A percentile compares a stretch with the other conserved stretches of the same genome.
Evolutionary conservation across 2,888 invertebrate genomes (phyloP).

Genomic region (Lydus trimaculatus): DNA sequence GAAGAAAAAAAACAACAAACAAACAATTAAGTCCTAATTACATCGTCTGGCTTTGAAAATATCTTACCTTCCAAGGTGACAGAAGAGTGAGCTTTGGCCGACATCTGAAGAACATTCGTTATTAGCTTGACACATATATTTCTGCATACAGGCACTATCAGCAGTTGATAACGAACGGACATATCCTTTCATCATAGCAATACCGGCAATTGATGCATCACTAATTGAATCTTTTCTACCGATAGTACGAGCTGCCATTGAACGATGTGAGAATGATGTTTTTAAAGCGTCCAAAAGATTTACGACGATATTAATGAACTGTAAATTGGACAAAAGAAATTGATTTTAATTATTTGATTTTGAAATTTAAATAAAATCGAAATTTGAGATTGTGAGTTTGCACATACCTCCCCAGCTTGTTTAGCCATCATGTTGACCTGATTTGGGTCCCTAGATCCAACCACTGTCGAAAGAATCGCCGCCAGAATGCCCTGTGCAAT

Average conservation of each 20-base stretch:
- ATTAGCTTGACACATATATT: constrained; percentile 90
- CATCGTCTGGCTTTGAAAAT: neutral
- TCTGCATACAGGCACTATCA: constrained; percentile 85
- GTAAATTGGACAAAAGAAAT: constrained; percentile 43
- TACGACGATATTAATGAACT: constrained; percentile 93
- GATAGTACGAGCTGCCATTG: constrained; percentile 81
- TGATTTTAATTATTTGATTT: neutral
- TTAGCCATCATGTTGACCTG: constrained; percentile 94
- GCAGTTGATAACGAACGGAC: constrained; percentile 79
- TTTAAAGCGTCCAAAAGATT: constrained; percentile 90
- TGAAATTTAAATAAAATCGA: neutral
- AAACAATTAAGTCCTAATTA: constrained; percentile 10
- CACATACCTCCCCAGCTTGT: constrained; percentile 93
- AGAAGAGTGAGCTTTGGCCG: constrained; percentile 85
- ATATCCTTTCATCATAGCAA: constrained; percentile 89
- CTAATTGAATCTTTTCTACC: constrained; percentile 90
- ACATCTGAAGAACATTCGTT: constrained; percentile 84
- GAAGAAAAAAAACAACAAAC: too few relatives aligned
- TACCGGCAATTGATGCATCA: constrained; percentile 87
- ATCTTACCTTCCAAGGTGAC: constrained; percentile 88
- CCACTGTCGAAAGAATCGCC: constrained; percentile 88
- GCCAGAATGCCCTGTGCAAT: constrained; percentile 89
- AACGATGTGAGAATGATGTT: constrained; percentile 92
- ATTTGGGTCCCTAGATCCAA: constrained; percentile 90
- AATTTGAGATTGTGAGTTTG: neutral